Evolutionary conservation across 2,113 vertebrate genomes (phyloP).

Genomic region (Poicephalus gulielmi): DNA sequence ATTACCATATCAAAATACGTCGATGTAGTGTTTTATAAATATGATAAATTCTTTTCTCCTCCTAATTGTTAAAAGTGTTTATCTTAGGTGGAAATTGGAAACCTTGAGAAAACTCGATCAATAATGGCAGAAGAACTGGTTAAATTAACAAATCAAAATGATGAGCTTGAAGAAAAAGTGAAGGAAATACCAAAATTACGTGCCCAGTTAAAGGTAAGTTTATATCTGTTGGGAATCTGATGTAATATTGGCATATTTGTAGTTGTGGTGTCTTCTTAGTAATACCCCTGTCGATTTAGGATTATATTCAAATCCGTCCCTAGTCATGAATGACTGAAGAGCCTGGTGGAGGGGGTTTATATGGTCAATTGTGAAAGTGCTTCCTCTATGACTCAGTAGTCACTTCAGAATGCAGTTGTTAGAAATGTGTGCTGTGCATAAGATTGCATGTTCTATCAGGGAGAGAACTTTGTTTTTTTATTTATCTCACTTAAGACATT

Average conservation of each 20-base stretch:
- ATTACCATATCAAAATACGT: not conserved
- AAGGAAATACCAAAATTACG: slow-evolving; percentile 89
- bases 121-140: slow-evolving; percentile 95
- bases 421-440: not conserved
- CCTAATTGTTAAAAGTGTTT: slow-evolving; percentile 29
- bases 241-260: not conserved
- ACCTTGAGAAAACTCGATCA: slow-evolving; percentile 91
- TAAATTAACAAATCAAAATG: slow-evolving; percentile 93
- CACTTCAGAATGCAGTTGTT: not conserved
- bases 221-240: not conserved
- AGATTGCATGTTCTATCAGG: not conserved
- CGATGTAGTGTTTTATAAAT: not conserved
- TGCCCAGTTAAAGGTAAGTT: slow-evolving; percentile 84
- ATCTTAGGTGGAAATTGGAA: slow-evolving; percentile 89
- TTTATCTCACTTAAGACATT: not conserved
- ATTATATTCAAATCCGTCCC: not conserved
- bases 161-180: slow-evolving; percentile 94
- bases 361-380: not conserved
- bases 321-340: not conserved
- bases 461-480: not conserved
- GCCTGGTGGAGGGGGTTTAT: not conserved
- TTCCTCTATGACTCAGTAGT: not conserved
- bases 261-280: not conserved
- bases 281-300: not conserved
- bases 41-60: not conserved